Conservation (phyloP, 2,888 invertebrate genomes). For the Cosmopolites sordidus region DNA sequence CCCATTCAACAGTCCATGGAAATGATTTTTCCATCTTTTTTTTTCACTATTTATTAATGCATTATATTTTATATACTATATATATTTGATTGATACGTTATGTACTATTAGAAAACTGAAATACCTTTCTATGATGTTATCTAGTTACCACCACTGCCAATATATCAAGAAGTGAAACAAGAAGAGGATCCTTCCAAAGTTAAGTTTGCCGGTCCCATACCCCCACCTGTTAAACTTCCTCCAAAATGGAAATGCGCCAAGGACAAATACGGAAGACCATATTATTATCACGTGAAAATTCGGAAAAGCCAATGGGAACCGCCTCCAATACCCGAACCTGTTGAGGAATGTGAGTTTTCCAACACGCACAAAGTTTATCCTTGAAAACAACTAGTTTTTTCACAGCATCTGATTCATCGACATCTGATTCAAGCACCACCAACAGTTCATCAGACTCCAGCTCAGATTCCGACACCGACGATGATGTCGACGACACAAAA, state of each 20-base stretch:
- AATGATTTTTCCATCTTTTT: too few species aligned
- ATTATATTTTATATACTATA: too few species aligned
- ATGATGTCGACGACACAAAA: constrained; percentile 44
- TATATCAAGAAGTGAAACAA: constrained; percentile 24
- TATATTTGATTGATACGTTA: too few species aligned
- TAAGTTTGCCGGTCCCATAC: constrained; percentile 47
- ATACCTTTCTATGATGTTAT: too few species aligned
- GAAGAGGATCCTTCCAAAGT: constrained; percentile 38
- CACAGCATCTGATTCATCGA: constrained; percentile 43
- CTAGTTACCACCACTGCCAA: constrained; percentile 11
- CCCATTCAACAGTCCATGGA: too few species aligned
- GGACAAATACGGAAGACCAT: constrained; percentile 78
- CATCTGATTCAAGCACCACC: constrained; percentile 45
- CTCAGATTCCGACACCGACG: constrained; percentile 52
- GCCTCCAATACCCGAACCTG: constrained; percentile 44
- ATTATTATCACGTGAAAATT: constrained; percentile 85
- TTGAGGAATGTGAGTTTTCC: constrained; percentile 38
- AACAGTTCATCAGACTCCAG: constrained; percentile 51
- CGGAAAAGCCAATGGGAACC: constrained; percentile 78
- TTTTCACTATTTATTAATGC: too few species aligned
- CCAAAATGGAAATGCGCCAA: constrained; percentile 83
- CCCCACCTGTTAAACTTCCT: constrained; percentile 63
- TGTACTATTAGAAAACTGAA: too few species aligned
- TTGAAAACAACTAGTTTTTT: neutral
- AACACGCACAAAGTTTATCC: too few species aligned